Conservation (phyloP, 1,140 invertebrate genomes). For the Zaprionus ornatus region DNA sequence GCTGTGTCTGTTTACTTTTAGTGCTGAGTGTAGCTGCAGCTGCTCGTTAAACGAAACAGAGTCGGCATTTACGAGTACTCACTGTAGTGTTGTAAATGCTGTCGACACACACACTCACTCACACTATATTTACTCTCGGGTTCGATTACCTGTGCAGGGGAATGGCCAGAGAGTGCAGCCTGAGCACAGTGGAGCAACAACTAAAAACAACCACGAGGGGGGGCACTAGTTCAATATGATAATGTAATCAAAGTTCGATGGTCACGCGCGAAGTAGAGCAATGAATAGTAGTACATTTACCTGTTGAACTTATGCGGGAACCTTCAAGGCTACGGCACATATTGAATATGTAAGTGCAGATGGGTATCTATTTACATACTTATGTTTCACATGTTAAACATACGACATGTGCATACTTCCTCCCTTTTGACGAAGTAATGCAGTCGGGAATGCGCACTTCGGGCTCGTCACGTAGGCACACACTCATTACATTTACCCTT, state of each 20-base stretch:
- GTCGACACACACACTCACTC: background rate
- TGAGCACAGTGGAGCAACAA: conserved; percentile 3
- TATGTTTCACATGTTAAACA: too few relatives aligned
- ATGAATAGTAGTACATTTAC: background rate
- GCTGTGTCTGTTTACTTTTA: conserved; percentile 33
- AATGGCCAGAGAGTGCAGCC: conserved; percentile 40
- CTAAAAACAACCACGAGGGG: background rate
- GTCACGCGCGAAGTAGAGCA: background rate
- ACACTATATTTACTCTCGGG: conserved; percentile 27
- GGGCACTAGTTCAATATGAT: background rate
- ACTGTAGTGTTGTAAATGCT: background rate
- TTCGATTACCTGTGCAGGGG: conserved; percentile 65
- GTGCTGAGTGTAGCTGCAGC: conserved; percentile 53
- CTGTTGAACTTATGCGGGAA: background rate
- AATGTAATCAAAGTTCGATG: background rate
- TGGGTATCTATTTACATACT: too few relatives aligned
- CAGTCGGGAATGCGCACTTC: background rate
- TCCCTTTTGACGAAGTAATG: too few relatives aligned
- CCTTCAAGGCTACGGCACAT: background rate
- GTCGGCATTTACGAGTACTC: background rate
- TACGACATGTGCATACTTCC: too few relatives aligned
- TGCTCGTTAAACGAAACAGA: conserved; percentile 33
- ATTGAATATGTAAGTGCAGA: background rate
- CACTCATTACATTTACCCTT: background rate
- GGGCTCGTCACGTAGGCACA: conserved; percentile 54